A percentile compares a stretch with the other conserved stretches of the same genome.
Evolutionary conservation across 2,797 vertebrate species (phyloP).

Genomic region (Cirrhinus mrigala): DNA sequence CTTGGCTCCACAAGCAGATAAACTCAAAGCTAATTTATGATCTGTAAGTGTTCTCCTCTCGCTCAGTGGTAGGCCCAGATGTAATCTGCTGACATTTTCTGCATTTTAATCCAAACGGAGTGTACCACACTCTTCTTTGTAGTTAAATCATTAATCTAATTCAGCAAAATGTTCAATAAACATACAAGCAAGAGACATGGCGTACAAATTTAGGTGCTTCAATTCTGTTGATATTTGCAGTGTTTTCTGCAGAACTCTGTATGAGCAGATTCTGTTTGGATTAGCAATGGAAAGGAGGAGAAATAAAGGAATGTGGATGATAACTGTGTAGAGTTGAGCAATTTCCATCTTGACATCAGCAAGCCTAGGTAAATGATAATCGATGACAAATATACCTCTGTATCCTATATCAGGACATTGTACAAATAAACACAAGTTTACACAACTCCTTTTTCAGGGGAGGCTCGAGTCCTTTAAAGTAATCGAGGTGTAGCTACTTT

Average conservation of each 20-base stretch:
- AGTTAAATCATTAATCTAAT: too few species aligned
- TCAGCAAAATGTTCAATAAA: neutral
- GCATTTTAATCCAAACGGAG: neutral
- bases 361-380: too few species aligned
- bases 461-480: neutral
- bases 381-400: neutral
- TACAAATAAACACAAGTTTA: neutral
- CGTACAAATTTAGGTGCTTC: neutral
- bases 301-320: neutral
- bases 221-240: neutral
- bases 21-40: neutral
- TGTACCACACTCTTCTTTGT: too few species aligned
- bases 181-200: neutral
- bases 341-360: neutral
- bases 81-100: neutral
- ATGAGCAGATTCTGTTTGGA: neutral
- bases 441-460: neutral
- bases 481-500: neutral
- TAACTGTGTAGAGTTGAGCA: conserved; percentile 1
- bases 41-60: neutral
- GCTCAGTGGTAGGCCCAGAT: neutral
- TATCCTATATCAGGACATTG: neutral
- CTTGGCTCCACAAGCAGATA: neutral
- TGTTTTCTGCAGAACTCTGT: neutral
- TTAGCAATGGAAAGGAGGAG: neutral